Evolutionary conservation across 2,113 vertebrate species (phyloP), one percentile per base, ranked within the genome.

Genomic region (Microcebus ravelobensis): DNA sequence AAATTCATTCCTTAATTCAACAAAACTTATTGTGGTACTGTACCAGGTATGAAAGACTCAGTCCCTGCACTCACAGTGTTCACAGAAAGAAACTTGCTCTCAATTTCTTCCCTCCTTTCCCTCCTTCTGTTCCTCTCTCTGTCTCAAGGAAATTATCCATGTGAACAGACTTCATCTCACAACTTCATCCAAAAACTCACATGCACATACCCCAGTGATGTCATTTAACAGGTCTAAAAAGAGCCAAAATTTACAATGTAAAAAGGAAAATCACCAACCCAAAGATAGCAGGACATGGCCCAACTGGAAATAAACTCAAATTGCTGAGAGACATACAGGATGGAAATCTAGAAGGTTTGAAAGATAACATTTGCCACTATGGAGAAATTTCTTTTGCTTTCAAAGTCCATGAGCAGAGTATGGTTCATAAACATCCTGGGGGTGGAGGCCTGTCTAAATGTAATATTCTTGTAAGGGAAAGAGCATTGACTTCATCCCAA

Each of bases 401-500:
- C 10, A 80, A 50, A 0, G 48, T 88, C 96, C 97, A 97, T 76
- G 57, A 98, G 45, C 79, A 90, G 90, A 80, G 59, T 85, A 70
- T 34, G 87, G 83, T 94, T 97, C 90, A 97, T 95, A 97, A 85
- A 1, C 82, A 97, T 91, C 39, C 89, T 96, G 92, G 82, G 71
- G 57, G 97, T 95, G 59, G 29, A 98, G 63, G 50, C 92, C 91
- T 93, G 27, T 87, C 95, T 98, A 98, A 98, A 97, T 96, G 95
- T 59, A 98, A 98, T 87, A 96, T 65, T 97, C 93, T 96, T 97
- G 20, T 89, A 97, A 94, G 88, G 90, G 91, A 97, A 98, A 98
- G 96, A 98, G 94, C 77, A 97, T 85, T 97, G 98, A 95, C 96
- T 98, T 97, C 96, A 97, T 97, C 94, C 29, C 97, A 96, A 97